Percentiles rank a stretch among this genome's conserved stretches.
Evolutionary conservation across 2,888 invertebrate species (phyloP).

Genomic region (Caenorhabditis sp.): DNA sequence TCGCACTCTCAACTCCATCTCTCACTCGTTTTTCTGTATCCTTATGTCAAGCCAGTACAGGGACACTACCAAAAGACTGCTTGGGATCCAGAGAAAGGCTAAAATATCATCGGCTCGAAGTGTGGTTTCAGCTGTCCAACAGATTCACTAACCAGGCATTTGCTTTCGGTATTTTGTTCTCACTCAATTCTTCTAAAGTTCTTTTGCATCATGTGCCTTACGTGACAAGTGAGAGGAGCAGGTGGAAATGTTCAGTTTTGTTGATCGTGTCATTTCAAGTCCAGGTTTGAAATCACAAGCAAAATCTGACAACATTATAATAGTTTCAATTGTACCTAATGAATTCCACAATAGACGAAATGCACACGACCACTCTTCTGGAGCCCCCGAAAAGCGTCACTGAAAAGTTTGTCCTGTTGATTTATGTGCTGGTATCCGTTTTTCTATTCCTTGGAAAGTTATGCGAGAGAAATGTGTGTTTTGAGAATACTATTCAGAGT

Average conservation of each 20-base stretch:
- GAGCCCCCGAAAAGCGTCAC: background rate
- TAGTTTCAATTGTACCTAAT: background rate
- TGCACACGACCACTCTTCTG: background rate
- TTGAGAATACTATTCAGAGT: background rate
- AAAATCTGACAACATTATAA: too few relatives aligned
- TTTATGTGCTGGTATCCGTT: background rate
- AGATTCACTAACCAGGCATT: too few relatives aligned
- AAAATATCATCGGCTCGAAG: slow-evolving; percentile 8
- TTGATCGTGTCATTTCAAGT: background rate
- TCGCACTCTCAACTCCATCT: slow-evolving; percentile 3
- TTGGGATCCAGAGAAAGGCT: slow-evolving; percentile 3
- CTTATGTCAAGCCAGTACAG: slow-evolving; percentile 21
- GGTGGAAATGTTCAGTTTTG: background rate
- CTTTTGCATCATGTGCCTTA: background rate
- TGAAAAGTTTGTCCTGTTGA: background rate
- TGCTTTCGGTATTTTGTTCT: too few relatives aligned
- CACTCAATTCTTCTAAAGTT: too few relatives aligned
- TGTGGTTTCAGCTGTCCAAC: background rate
- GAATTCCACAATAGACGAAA: background rate
- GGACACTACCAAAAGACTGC: background rate
- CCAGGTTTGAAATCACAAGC: background rate
- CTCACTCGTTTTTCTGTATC: slow-evolving; percentile 7
- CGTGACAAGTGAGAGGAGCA: background rate
- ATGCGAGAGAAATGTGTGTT: slow-evolving; percentile 1
- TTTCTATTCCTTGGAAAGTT: background rate